Base-by-base conservation (phyloP, 2,888 invertebrate genomes). In the Caenorhabditis afra region DNA sequence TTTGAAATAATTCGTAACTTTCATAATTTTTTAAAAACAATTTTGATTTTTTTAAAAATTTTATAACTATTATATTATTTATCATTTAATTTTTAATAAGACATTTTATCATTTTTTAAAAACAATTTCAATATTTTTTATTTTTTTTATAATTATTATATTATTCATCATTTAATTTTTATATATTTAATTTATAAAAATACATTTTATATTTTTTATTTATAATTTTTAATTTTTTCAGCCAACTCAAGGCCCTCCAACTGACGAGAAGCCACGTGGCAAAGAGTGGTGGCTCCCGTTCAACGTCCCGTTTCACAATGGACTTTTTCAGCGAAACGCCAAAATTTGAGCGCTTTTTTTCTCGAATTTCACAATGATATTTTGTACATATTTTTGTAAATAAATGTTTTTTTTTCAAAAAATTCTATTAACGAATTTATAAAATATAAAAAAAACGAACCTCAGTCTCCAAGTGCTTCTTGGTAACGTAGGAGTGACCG, bases 401-500 rank as follows among this genome's bases (percentile, higher is more conserved):
- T n/a, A n/a, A n/a, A n/a, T n/a, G n/a, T 20, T 45, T 55, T n/a
- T 45, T 49, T 12, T 22, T n/a, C n/a, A n/a, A n/a, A n/a, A n/a
- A n/a, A n/a, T n/a, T n/a, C n/a, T n/a, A n/a, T n/a, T n/a, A n/a
- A n/a, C n/a, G n/a, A 53, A 61, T 16, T 49, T 37, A 37, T 37
- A 39, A 20, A 35, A 14, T 29, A 5, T 58, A 11, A n/a, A 29
- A 7, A 53, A 20, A 44, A n/a, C n/a, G n/a, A 12, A 91, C 94
- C 94, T 0, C 95, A 93, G 94, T 94, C 20, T 93, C 92, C 74
- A 99, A 93, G 90, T 98, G 95, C 67, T 95, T 93, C 1, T 95
- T 95, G 1, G 99, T 99, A 50, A 99, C 93, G 90, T 97, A 99
- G 91, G 97, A 97, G 37, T 91, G 97, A 97, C 98, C 99, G 93